Evolutionary conservation across 2,113 vertebrate genomes (phyloP).

Genomic region (Ramphastos sulfuratus): DNA sequence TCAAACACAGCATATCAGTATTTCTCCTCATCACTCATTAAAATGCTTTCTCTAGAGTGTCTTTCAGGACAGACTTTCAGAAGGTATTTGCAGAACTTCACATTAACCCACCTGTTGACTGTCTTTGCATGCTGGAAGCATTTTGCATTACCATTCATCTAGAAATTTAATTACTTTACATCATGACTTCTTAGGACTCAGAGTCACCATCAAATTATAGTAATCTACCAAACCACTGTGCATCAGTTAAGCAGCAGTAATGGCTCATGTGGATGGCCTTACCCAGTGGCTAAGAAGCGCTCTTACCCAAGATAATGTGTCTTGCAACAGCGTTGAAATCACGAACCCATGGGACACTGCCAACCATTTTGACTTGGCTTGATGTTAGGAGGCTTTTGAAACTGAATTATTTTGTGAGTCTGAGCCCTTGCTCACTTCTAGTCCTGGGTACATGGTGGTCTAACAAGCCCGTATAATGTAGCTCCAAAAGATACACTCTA

Average conservation of each 20-base stretch:
- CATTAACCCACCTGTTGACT: background rate
- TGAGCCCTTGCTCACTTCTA: background rate
- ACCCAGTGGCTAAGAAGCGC: background rate
- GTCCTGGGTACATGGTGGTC: background rate
- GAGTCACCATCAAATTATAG: background rate
- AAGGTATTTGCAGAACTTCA: background rate
- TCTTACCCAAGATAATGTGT: background rate
- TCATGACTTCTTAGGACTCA: background rate
- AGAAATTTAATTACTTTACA: background rate
- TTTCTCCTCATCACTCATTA: background rate
- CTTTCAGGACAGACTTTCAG: background rate
- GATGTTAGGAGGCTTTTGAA: conserved; percentile 5
- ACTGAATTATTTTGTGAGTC: background rate
- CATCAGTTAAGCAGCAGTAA: background rate
- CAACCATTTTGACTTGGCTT: background rate
- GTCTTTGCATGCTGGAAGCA: background rate
- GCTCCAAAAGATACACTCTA: background rate
- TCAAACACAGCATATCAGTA: background rate
- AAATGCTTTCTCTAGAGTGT: background rate
- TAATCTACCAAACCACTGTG: background rate
- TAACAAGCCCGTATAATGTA: background rate
- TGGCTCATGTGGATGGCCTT: background rate
- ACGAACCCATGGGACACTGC: background rate
- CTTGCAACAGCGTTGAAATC: background rate
- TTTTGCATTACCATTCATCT: background rate